Evolutionary conservation across 2,113 vertebrate genomes (phyloP), one percentile per base, ranked within the genome.

Genomic region (Seriola quinqueradiata): DNA sequence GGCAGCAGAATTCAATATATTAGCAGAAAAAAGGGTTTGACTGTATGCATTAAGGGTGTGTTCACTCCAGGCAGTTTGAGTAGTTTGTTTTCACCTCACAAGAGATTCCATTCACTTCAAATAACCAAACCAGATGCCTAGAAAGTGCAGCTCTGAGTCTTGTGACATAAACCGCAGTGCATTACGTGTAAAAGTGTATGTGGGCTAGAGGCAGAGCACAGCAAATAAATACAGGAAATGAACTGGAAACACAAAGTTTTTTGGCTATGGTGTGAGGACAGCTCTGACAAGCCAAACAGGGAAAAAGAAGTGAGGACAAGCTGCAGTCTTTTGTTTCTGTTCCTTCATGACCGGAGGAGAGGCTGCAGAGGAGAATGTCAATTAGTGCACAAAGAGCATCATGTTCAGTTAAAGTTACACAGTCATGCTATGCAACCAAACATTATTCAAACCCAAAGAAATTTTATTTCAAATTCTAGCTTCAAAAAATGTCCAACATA

Each of bases 31-130:
- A 64, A 58, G 0, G 11, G 67, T 55, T 57, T 17, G 46, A 9
- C 44, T 60, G 54, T 75, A 11, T 72, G 34, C 52, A 17, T 68
- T 61, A 66, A 63, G 28, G 70, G 66, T 69, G 57, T 78, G 75
- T 57, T 48, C 64, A n/a, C 50, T 58, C 40, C 32, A 8, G 25
- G 48, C 48, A 50, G 17, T 21, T 55, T 21, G 28, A 40, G 21
- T 36, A 17, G 21, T 67, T 81, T 74, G 58, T 64, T 70, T 59
- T 70, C 50, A 34, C 57, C 1, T 1, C 0, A 9, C 50, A 46
- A 63, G 32, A 65, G 46, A 68, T 50, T 50, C 4, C 42, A 70
- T 25, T 75, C 70, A 67, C 44, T 75, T 79, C 32, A 67, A 76
- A 83, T 76, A 76, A 42, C 46, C 71, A 69, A 65, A 74, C 11